These are phyloP conservation scores for Octodonta nipae DNA, from an alignment of 2,888 invertebrate genomes.

Conservation along the genomic window DNA sequence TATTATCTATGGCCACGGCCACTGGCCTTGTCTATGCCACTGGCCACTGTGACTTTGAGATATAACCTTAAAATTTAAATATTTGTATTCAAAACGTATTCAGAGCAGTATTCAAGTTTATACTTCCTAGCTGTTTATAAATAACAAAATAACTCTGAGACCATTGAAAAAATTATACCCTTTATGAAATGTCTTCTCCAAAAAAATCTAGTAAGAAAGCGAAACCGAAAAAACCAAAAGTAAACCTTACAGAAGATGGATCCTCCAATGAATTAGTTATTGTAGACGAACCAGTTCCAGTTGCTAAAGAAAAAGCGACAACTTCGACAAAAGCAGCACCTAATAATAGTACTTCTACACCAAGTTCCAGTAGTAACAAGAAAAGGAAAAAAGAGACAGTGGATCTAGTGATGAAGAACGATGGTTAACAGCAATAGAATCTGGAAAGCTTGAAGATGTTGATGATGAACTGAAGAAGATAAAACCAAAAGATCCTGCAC, in stretches of 20 bases:
- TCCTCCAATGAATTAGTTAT: slow-evolving; percentile 20
- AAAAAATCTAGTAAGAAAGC: slow-evolving; percentile 13
- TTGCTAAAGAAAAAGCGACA: slow-evolving; percentile 5
- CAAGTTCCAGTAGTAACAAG: slow-evolving; percentile 40
- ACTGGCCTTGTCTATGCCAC: too few relatives aligned
- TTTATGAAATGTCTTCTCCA: slow-evolving; percentile 10
- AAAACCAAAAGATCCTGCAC: slow-evolving; percentile 78
- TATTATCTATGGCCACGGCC: too few relatives aligned
- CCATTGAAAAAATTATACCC: too few relatives aligned
- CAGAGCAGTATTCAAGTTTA: too few relatives aligned
- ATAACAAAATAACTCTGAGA: too few relatives aligned
- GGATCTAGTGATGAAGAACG: slow-evolving; percentile 88
- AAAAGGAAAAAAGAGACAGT: slow-evolving; percentile 60
- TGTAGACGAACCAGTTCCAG: slow-evolving; percentile 16
- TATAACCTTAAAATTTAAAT: too few relatives aligned
- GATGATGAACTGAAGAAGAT: slow-evolving; percentile 88
- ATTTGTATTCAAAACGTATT: too few relatives aligned
- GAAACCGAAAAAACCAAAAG: slow-evolving; percentile 16
- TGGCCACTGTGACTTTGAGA: too few relatives aligned
- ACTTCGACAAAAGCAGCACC: slow-evolving; percentile 5
- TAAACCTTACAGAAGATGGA: slow-evolving; percentile 17
- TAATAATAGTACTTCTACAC: slow-evolving; percentile 1
- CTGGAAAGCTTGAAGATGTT: slow-evolving; percentile 84
- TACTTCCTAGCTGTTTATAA: too few relatives aligned
- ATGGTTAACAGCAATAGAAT: slow-evolving; percentile 90